Evolutionary conservation across 2,888 invertebrate species (phyloP), one percentile per base, ranked within the genome.

Genomic region (Nymphalis polychloros): DNA sequence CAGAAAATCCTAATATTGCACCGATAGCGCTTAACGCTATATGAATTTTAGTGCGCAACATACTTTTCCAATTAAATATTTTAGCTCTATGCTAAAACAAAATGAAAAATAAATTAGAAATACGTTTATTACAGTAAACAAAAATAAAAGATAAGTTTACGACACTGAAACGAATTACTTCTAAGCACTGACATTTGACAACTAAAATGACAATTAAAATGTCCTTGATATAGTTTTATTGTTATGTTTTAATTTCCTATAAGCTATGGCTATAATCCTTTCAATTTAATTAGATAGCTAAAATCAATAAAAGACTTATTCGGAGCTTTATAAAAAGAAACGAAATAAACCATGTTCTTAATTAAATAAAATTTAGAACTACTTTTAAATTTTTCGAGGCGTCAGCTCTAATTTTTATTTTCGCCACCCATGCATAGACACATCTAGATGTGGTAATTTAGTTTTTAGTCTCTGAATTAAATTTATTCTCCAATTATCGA

Each of bases 21-120:
- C 90, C 91, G 16, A 91, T 76, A 67, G 85, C 84, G 80, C 90
- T 90, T 64, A 90, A 5, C 8, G 78, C 87, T 76, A 92, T 89
- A 72, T 90, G 86, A 73, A 90, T 82, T 84, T 90, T 90, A 27
- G 88, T 87, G 64, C 87, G 85, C 69, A 87, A 76, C 89, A 90
- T 91, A 13, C 48, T 72, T 81, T 55, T n/a, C n/a, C 19, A 20
- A 13, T 41, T 19, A 41, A 10, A 8, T 17, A 19, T 19, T 41
- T n/a, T 19, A 57, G 8, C 8, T 55, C 2, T 31, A 55, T 16
- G 27, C 41, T 57, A 35, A 41, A 35, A 35, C 6, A n/a, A 8
- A 13, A 27, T 53, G 27, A 27, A 53, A 23, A 19, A n/a, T 5
- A 17, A 55, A 17, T n/a, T 31, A 41, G 17, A 8, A 19, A 3